Base-by-base conservation (phyloP, 2,888 invertebrate species). In the Cheilosia scutellata region DNA sequence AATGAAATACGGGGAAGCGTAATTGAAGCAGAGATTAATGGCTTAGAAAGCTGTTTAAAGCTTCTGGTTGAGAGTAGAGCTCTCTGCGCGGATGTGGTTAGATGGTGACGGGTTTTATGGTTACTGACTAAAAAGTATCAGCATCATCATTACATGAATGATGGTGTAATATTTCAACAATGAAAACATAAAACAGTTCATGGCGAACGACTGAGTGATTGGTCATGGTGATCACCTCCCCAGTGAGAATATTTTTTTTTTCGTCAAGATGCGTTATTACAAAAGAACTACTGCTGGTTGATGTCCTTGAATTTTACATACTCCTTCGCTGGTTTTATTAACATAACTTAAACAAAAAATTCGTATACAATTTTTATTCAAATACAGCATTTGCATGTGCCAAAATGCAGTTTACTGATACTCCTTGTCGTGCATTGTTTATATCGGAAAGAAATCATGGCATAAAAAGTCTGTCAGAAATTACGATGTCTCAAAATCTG, bases 11-110 rank as follows among this genome's bases (percentile, higher is more conserved):
- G 70, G 62, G 40, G 53, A 42, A 63, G 62, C 33, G 55, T 60
- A 65, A 79, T 79, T 79, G 51, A 79, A 65, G 57, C 40, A n/a
- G 13, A 78, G 78, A 78, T 78, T 78, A 78, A 78, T 78, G 78
- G 71, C 47, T 78, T 78, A 78, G 78, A 79, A 72, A 79, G 72
- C 53, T 58, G 78, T 71, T 71, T 71, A 58, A 31, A 29, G 49
- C 71, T 77, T 60, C 53, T 60, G 53, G 55, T 62, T 33, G 55
- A 47, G 27, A 75, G 57, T 55, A 27, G 40, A 7, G 27, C n/a
- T 33, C 31, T 13, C 4, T 63, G n/a, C 20, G n/a, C 53, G 55
- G 70, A 55, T 78, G 77, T 68, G 68, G 68, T 66, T 47, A 57
- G 57, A 51, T 11, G 44, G 27, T 49, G 57, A 37, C 29, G 68